Conservation (phyloP, 2,797 vertebrate genomes). For the Chanos chanos region DNA sequence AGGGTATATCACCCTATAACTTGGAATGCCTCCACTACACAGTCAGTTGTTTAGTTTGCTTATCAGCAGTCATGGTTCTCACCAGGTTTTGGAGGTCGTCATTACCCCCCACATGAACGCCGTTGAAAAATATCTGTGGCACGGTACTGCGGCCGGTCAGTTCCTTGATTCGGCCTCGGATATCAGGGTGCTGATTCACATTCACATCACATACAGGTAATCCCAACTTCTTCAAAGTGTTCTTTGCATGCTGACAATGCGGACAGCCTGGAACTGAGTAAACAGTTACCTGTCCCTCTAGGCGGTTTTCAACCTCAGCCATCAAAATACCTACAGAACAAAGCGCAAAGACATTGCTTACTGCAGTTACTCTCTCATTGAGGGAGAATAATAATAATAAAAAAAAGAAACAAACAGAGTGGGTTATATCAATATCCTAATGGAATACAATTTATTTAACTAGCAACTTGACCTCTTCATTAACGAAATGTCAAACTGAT, state of each 20-base stretch:
- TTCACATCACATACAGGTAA: slow-evolving; percentile 66
- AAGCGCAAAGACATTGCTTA: no score
- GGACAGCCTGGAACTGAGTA: slow-evolving; percentile 72
- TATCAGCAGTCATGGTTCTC: no score
- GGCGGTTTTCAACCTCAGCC: slow-evolving; percentile 49
- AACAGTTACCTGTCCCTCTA: slow-evolving; percentile 64
- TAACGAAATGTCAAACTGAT: no score
- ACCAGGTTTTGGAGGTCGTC: slow-evolving; percentile 71
- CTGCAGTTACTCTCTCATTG: no score
- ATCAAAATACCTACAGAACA: slow-evolving; percentile 52
- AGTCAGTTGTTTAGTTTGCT: background rate
- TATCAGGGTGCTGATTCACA: slow-evolving; percentile 57
- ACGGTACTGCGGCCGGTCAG: slow-evolving; percentile 66
- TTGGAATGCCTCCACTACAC: no score
- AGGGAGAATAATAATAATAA: no score
- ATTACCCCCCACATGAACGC: slow-evolving; percentile 65
- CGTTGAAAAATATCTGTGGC: slow-evolving; percentile 78
- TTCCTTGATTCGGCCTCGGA: slow-evolving; percentile 59
- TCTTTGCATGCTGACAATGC: slow-evolving; percentile 69
- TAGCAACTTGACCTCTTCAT: no score
- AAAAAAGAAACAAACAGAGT: background rate
- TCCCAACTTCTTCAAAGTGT: slow-evolving; percentile 56
- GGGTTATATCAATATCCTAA: no score
- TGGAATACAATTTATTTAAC: no score
- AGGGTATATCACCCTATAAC: no score